A percentile compares a stretch with the other conserved stretches of the same genome.
phyloP scores from a whole-genome alignment of 2,888 invertebrate genomes.

The Lasioglossum leucozonium region DNA sequence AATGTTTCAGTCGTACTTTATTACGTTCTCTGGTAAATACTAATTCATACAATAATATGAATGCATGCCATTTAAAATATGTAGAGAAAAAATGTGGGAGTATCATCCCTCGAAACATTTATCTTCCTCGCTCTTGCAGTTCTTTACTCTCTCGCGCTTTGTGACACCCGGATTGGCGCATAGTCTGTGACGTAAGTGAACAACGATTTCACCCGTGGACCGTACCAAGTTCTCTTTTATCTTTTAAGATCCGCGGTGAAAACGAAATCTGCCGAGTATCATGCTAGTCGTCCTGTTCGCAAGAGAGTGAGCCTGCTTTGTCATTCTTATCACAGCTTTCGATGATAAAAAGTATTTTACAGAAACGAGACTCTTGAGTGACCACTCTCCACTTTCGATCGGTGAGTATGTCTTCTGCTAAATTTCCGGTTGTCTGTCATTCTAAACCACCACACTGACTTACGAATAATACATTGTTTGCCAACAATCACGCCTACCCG shows the following conservation, averaged over 20 bases:
- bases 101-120: not conserved
- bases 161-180: constrained; percentile 40
- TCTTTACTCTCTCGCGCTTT: not conserved
- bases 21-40: not conserved
- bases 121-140: not conserved
- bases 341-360: constrained; percentile 43
- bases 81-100: not conserved
- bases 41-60: constrained; percentile 4
- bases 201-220: constrained; percentile 41
- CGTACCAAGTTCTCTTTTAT: constrained; percentile 49
- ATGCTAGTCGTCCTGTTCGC: constrained; percentile 35
- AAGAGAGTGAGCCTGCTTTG: constrained; percentile 11
- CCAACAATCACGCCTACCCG: not conserved
- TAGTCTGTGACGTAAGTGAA: constrained; percentile 47
- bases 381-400: constrained; percentile 45
- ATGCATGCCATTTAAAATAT: too few relatives aligned
- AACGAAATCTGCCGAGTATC: constrained; percentile 35
- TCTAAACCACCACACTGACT: constrained; percentile 14
- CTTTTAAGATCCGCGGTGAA: constrained; percentile 37
- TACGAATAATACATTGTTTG: constrained; percentile 1
- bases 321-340: constrained; percentile 24
- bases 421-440: constrained; percentile 58
- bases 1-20: not conserved
- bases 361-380: constrained; percentile 8
- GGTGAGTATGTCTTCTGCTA: constrained; percentile 59